These are phyloP conservation scores for Betta splendens DNA, from an alignment of 2,797 vertebrate genomes.

Conservation along the genomic window DNA sequence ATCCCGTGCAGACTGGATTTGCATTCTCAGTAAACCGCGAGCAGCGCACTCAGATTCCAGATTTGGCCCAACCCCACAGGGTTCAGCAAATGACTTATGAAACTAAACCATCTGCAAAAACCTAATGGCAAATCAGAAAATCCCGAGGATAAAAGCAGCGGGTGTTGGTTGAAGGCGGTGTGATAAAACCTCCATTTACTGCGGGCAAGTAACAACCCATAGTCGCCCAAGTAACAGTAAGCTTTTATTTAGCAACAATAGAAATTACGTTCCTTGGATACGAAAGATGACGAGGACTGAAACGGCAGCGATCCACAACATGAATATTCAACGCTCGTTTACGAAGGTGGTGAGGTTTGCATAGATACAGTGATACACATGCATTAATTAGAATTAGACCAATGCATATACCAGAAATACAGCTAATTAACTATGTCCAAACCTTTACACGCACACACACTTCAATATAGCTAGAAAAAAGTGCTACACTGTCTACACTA, in stretches of 20 bases:
- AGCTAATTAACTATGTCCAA: constrained; percentile 39
- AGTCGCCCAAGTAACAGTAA: constrained; percentile 60
- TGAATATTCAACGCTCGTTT: constrained; percentile 47
- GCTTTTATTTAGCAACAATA: constrained; percentile 93
- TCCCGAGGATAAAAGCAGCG: background rate
- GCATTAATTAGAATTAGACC: constrained; percentile 40
- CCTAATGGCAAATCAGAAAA: background rate
- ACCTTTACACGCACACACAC: constrained; percentile 39
- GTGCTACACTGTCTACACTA: constrained; percentile 38
- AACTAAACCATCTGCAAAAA: background rate
- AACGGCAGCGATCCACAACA: constrained; percentile 38
- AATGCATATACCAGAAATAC: constrained; percentile 35
- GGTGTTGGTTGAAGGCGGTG: background rate
- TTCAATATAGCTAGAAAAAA: constrained; percentile 28
- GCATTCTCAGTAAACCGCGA: no score
- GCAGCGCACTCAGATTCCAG: background rate
- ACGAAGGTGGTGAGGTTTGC: constrained; percentile 66
- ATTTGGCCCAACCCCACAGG: background rate
- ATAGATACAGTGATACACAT: constrained; percentile 70
- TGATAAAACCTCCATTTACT: background rate
- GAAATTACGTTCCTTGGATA: constrained; percentile 76
- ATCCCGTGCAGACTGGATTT: background rate
- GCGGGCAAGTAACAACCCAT: constrained; percentile 3
- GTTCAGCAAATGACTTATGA: background rate
- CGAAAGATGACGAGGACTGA: constrained; percentile 68